phyloP scores from a whole-genome alignment of 2,888 invertebrate genomes.

The Epistrophe grossulariae region DNA sequence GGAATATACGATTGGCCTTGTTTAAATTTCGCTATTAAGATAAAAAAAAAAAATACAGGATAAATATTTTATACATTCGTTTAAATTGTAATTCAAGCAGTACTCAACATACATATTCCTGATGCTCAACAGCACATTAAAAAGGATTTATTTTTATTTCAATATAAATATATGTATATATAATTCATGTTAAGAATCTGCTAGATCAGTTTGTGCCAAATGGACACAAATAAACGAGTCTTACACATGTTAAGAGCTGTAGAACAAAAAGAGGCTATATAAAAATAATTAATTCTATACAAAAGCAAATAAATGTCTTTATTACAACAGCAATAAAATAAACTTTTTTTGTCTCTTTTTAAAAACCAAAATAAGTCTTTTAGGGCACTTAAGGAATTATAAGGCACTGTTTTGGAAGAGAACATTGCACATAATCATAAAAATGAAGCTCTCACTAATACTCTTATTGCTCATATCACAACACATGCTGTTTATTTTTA shows the following conservation, averaged over 20 bases:
- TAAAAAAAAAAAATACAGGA: constrained; percentile 2
- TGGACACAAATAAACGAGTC: background rate
- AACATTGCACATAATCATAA: constrained; percentile 60
- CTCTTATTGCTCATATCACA: constrained; percentile 32
- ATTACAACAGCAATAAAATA: constrained; percentile 10
- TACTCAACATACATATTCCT: background rate
- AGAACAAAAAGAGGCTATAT: background rate
- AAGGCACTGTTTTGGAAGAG: constrained; percentile 23
- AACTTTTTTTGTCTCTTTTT: constrained; percentile 10
- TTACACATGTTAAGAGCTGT: constrained; percentile 1
- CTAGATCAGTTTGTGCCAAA: constrained; percentile 14
- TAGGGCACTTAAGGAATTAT: constrained; percentile 35
- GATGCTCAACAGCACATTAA: constrained; percentile 8
- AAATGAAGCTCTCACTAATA: constrained; percentile 44
- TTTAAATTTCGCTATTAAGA: constrained; percentile 12
- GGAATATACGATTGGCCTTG: background rate
- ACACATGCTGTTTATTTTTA: constrained; percentile 12
- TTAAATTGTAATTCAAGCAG: constrained; percentile 15
- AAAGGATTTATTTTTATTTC: constrained; percentile 7
- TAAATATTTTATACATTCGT: background rate
- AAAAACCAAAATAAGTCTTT: constrained; percentile 19
- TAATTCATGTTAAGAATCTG: constrained; percentile 15
- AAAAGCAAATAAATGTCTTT: constrained; percentile 30
- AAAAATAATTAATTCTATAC: constrained; percentile 37
- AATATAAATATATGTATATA: background rate